Conservation (phyloP, 2,113 vertebrate genomes). For the Microtus pennsylvanicus region DNA sequence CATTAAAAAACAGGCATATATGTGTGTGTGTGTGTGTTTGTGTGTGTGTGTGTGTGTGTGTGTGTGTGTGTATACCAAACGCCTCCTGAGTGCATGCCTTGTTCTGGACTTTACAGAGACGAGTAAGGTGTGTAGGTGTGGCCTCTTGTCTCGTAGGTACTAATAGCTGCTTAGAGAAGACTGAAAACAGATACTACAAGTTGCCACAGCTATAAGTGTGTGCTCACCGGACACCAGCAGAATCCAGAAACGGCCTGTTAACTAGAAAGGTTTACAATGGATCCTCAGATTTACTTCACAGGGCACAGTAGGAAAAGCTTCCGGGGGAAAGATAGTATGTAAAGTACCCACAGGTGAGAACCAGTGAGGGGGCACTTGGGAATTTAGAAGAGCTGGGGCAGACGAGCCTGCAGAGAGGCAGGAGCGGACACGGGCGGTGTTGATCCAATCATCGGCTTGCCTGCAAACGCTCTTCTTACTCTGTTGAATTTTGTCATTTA, state of each 20-base stretch:
- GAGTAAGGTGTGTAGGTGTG: neutral
- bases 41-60: too few relatives aligned
- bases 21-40: too few relatives aligned
- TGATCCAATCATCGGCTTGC: neutral
- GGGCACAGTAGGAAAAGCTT: neutral
- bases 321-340: neutral
- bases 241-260: neutral
- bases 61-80: neutral
- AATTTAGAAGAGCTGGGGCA: neutral
- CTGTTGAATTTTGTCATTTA: conserved; percentile 27
- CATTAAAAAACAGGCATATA: neutral
- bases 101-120: neutral
- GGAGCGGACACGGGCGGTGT: accelerated
- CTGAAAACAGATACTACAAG: neutral
- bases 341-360: neutral
- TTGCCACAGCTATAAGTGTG: neutral
- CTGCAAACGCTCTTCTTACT: neutral
- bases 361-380: neutral
- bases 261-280: neutral
- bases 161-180: neutral
- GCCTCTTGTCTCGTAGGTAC: neutral
- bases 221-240: accelerated
- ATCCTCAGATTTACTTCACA: neutral
- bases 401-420: neutral
- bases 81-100: neutral